Evolutionary conservation across 23 tunicate species (phyloP).

Genomic region (Corella eumyota): DNA sequence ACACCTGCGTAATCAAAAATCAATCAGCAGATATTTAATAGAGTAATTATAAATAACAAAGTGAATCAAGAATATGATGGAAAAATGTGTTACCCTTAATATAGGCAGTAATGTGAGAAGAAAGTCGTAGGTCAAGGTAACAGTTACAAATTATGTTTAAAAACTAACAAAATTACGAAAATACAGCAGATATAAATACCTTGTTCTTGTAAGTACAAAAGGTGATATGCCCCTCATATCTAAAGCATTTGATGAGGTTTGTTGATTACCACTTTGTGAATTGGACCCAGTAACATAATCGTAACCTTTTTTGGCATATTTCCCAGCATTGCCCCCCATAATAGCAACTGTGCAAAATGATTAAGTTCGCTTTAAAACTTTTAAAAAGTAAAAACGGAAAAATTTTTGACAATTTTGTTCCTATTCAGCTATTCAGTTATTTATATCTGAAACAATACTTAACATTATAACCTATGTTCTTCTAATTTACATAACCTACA

Average conservation of each 20-base stretch:
- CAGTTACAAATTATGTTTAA: not conserved
- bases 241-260: constrained; percentile 14
- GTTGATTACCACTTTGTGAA: not conserved
- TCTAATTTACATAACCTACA: too few species aligned
- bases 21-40: too few species aligned
- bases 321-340: constrained; percentile 30
- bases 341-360: not conserved
- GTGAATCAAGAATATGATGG: not conserved
- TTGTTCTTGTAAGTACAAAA: constrained; percentile 19
- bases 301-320: constrained; percentile 16
- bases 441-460: too few species aligned
- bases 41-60: too few species aligned
- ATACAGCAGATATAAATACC: constrained; percentile 13
- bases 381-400: not conserved
- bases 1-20: too few species aligned
- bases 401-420: too few species aligned
- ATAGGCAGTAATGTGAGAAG: not conserved
- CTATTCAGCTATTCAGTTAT: too few species aligned
- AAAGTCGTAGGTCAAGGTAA: not conserved
- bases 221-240: constrained; percentile 13
- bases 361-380: not conserved
- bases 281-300: constrained; percentile 30
- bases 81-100: not conserved
- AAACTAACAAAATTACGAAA: not conserved
- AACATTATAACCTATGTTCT: too few species aligned